Base-by-base conservation (phyloP, 2,113 vertebrate species). In the Bagarius yarrelli region DNA sequence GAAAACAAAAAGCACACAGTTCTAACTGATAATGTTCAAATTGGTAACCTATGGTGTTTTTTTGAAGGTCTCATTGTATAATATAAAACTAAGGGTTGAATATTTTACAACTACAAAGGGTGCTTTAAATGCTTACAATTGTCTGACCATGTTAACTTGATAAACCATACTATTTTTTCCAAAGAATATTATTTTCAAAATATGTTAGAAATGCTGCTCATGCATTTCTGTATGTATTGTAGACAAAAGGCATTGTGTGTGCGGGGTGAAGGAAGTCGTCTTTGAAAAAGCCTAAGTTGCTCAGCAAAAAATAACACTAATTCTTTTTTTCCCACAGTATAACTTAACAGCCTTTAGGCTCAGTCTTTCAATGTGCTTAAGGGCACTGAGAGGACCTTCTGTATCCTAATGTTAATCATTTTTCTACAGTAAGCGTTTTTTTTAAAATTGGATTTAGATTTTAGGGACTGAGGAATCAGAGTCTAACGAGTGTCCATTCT, bases 221-320 rank as follows among this genome's bases (percentile, higher is more conserved):
- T 93, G 92, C 92, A 93, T 93, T 93, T 91, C 92, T 92, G 90
- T 77, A 87, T 89, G 91, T 93, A 92, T 92, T 93, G 91, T 91
- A 92, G 89, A 91, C 86, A 87, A 89, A 87, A 88, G 90, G 87
- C 88, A 84, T 85, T 87, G 82, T 88, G 77, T 81, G 83, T 50
- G 63, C 25, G 19, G 32, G n/a, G 73, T 60, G 53, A 56, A 80
- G 84, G 81, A 67, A 87, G 82, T 89, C 64, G 67, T 89, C 87
- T 88, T 85, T 76, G 63, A 76, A 82, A 47, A 86, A 90, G 86
- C 87, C 81, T 84, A 81, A 83, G 76, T 87, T 83, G 83, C 59
- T 86, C 85, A 76, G 73, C 66, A 88, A 81, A 71, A 40, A 47
- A 70, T n/a, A 70, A 70, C 40, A 67, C 67, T 83, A 78, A 57